These are phyloP conservation scores for Todiramphus saurophagus DNA, from an alignment of 2,113 vertebrate genomes.

Conservation along the genomic window DNA sequence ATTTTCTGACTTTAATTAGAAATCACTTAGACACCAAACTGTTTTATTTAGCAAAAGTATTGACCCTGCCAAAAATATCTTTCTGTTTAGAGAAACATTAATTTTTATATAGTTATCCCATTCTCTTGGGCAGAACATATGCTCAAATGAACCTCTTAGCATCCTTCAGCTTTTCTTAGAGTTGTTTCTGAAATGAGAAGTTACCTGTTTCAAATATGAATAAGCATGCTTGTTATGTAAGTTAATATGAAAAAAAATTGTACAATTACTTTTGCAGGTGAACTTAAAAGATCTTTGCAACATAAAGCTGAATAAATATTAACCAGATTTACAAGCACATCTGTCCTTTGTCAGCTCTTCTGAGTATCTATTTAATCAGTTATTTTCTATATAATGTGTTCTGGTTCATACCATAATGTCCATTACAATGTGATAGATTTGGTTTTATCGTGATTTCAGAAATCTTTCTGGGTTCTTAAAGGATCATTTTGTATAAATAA, in stretches of 20 bases:
- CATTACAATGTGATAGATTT: neutral
- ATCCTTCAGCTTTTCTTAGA: neutral
- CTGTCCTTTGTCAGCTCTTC: neutral
- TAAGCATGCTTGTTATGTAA: neutral
- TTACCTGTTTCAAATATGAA: neutral
- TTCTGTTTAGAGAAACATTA: neutral
- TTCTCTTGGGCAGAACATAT: neutral
- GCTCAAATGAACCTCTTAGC: neutral
- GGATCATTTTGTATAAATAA: neutral
- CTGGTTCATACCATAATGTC: neutral
- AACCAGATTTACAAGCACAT: neutral
- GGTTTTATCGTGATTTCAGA: neutral
- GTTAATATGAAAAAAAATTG: neutral
- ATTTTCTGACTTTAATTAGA: neutral
- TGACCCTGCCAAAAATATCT: neutral
- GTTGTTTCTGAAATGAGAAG: neutral
- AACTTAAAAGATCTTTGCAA: neutral
- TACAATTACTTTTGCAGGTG: neutral
- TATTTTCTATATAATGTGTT: neutral
- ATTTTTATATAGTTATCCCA: neutral
- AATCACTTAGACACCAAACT: neutral
- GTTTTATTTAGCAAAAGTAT: neutral
- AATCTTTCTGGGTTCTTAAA: neutral
- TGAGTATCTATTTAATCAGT: neutral
- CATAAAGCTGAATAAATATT: slow-evolving; percentile 18